Base-by-base conservation (phyloP, 2,888 invertebrate genomes). In the Ganaspis brasiliensis region DNA sequence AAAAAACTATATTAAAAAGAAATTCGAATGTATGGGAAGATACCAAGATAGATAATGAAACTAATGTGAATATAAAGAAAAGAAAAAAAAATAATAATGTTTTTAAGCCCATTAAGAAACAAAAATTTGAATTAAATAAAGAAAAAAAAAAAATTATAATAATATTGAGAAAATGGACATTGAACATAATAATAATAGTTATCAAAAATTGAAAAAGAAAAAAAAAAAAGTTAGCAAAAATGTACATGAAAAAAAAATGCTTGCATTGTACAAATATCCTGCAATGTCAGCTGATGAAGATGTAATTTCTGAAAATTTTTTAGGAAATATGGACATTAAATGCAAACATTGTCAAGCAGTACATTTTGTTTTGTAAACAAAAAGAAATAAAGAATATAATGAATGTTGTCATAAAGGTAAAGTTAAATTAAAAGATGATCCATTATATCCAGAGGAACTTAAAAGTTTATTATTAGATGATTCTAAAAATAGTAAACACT, bases 271-370 rank as follows among this genome's bases (percentile, higher is more conserved):
- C 1, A 19, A 52, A 16, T 52, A 52, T 9, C n/a, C 6, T 19
- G 19, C 52, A 52, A 52, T 52, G 19, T 4, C 4, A 16, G 6
- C 8, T 19, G 19, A 52, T 56, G 56, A 74, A 74, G 16, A 56
- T 74, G 1, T 0, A 1, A 35, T 55, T 10, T n/a, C 40, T 24
- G 67, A 70, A 55, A 35, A 55, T 67, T 67, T 37, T 56, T 21
- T 74, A 19, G 56, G 55, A 24, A 9, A 57, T 35, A 72, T 72
- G 37, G 35, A 63, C 5, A 19, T 49, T 8, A 12, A 14, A 40
- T 74, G 74, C 24, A n/a, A 67, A 2, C 70, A 31, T 57, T 74
- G 57, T 19, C 9, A 70, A n/a, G 57, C 74, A 14, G 55, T 55
- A 74, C 74, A 56, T 56, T 70, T 74, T 40, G 8, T n/a, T n/a